Evolutionary conservation across 2,888 invertebrate genomes (phyloP), one percentile per base, ranked within the genome.

Genomic region (Volucella inanis): DNA sequence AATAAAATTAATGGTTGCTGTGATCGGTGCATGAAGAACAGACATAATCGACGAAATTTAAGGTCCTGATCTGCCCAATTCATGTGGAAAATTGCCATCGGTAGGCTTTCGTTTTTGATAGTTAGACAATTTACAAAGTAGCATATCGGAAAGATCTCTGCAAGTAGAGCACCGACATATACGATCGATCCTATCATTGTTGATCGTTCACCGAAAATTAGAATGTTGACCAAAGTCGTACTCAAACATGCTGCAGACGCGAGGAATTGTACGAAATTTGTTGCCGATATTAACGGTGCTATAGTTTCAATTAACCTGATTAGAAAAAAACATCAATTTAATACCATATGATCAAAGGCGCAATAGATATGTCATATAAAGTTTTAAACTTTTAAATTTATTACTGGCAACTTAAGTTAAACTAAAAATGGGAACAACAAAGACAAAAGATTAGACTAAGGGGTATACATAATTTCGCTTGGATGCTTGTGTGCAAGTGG

Each of bases 221-320:
- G n/a, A n/a, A 88, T 88, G 14, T 88, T 88, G 8, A 88, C 79
- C 0, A 88, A 62, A 1, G 87, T 87, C 1, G 62, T 57, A n/a
- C 87, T 71, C 10, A 88, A 78, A 15, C 82, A 68, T 22, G 52
- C 61, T 9, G 87, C 87, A 9, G 88, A 87, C 11, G 85, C 72
- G 49, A 74, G 72, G 54, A 88, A 88, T 65, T 88, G 88, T n/a
- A 88, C 59, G 41, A 87, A 88, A 8, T 87, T 78, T 1, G 88
- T 88, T 11, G 78, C 64, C 1, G 87, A 88, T 14, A 88, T 87
- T 2, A 88, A 59, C 0, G 88, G 88, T 0, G 84, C 38, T n/a
- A 88, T 78, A 8, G 80, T 81, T n/a, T 87, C 64, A 68, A 12
- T 31, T 38, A 55, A n/a, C 31, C 55, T 55, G n/a, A 15, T n/a